These are phyloP conservation scores for Hymenochirus boettgeri DNA, from an alignment of 2,113 vertebrate genomes.

Conservation along the genomic window DNA sequence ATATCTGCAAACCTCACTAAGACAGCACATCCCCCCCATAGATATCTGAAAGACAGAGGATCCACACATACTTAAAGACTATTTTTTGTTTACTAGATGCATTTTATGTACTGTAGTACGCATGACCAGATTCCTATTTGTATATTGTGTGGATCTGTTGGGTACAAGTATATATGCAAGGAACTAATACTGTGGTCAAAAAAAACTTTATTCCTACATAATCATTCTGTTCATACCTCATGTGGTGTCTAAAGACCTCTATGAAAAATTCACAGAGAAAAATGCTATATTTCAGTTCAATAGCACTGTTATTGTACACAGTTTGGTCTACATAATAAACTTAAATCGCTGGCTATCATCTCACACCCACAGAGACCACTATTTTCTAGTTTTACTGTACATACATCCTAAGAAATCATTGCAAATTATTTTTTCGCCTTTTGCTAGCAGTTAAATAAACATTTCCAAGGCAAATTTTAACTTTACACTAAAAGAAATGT, in stretches of 20 bases:
- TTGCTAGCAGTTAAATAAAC: constrained; percentile 17
- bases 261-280: constrained; percentile 1
- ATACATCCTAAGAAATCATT: constrained; percentile 19
- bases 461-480: constrained; percentile 27
- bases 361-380: constrained; percentile 15
- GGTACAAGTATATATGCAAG: no score
- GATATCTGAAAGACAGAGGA: no score
- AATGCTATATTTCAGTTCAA: background rate
- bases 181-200: no score
- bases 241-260: background rate
- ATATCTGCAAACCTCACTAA: no score
- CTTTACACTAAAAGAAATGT: constrained; percentile 16
- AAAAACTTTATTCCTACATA: background rate
- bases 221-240: background rate
- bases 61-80: no score
- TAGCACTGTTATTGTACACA: constrained; percentile 1
- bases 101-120: no score
- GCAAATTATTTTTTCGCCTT: constrained; percentile 32
- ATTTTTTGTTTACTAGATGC: no score
- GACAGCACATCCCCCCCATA: no score
- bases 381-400: constrained; percentile 23
- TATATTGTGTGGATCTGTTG: no score
- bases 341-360: constrained; percentile 17
- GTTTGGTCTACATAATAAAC: constrained; percentile 4
- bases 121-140: no score